Conservation (phyloP, 37 sponge, comb jelly and placozoan species). For the Lycopodina hypogea region DNA sequence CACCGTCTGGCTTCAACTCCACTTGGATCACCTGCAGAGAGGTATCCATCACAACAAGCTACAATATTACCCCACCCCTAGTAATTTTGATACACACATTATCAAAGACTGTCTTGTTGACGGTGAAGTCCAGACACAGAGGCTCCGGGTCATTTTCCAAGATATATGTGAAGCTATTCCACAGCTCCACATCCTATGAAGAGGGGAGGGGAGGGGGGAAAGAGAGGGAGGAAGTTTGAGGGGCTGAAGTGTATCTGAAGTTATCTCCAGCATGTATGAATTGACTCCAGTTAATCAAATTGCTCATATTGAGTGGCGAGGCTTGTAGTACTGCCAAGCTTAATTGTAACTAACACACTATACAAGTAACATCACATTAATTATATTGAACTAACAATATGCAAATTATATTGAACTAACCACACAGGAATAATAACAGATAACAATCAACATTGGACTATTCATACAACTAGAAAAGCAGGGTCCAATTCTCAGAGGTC, state of each 20-base stretch:
- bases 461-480: too few species aligned
- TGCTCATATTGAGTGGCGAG: too few species aligned
- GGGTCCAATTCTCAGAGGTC: too few species aligned
- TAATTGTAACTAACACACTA: too few species aligned
- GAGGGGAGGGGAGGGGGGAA: neutral
- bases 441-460: too few species aligned
- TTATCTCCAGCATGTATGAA: neutral
- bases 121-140: slow-evolving; percentile 80
- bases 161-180: slow-evolving; percentile 90
- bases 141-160: slow-evolving; percentile 96
- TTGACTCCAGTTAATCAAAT: too few species aligned
- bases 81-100: slow-evolving; percentile 48
- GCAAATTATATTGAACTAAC: too few species aligned
- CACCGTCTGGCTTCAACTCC: slow-evolving; percentile 83
- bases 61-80: neutral
- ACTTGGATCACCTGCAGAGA: slow-evolving; percentile 63
- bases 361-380: too few species aligned
- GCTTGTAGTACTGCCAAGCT: too few species aligned
- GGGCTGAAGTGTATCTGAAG: neutral
- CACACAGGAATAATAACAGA: too few species aligned
- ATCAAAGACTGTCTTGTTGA: slow-evolving; percentile 79
- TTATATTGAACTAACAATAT: too few species aligned
- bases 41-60: neutral
- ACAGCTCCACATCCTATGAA: slow-evolving; percentile 77
- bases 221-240: neutral